Evolutionary conservation across 2,888 invertebrate genomes (phyloP), one percentile per base, ranked within the genome.

Genomic region (Patella ulyssiponensis): DNA sequence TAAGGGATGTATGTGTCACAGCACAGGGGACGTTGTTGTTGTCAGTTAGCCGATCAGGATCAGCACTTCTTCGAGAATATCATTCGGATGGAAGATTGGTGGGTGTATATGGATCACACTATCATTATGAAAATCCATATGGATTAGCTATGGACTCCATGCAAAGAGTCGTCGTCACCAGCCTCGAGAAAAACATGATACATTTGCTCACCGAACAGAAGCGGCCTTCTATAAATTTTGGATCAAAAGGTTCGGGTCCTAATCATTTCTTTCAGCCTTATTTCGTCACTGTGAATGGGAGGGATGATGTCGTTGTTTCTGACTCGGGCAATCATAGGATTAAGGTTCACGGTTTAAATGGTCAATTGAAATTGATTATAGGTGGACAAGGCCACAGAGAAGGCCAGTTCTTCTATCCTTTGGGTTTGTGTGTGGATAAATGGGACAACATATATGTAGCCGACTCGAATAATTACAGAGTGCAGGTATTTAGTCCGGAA

Each of bases 381-480:
- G 88, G 88, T 7, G 69, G 75, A 9, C 81, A 85, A 74, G 88
- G 88, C 2, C 81, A 83, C 7, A 81, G 81, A 74, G 79, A 82
- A 4, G 87, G 87, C 0, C 81, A 88, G 69, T 78, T 89, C 33
- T 84, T 85, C 44, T 85, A 85, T 73, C 89, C 89, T 12, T 84
- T 85, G 84, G 89, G 89, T 2, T 71, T 89, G 2, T 88, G 87
- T 78, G 80, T 84, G 9, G 88, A 89, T 74, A 78, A 74, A 44
- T 73, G 83, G 54, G 83, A 85, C 77, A 88, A 88, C 74, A 87
- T 89, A 51, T 83, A 87, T 64, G 88, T 89, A 9, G 88, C 88
- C 1, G 89, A 89, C 74, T 83, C 84, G 3, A 86, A 87, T 58
- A 88, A 89, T 77, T 86, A 85, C 76, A 77, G 89, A 4, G 85